Evolutionary conservation across 2,888 invertebrate genomes (phyloP), one percentile per base, ranked within the genome.

Genomic region (Hyalella azteca): DNA sequence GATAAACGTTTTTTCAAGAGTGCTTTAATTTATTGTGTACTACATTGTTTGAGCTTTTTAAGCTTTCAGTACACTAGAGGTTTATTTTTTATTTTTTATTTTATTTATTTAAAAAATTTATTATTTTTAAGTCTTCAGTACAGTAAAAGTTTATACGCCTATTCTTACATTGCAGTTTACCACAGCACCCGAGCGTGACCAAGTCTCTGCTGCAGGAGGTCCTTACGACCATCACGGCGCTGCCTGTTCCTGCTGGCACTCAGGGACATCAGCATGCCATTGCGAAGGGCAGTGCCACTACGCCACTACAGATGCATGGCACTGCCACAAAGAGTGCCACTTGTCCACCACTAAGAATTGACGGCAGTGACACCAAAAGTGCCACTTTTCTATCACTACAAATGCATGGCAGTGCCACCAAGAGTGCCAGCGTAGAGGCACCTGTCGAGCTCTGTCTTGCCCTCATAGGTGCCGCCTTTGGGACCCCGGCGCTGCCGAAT

Each of bases 181-280:
- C 66, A 36, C 19, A 5, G 3, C 36, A 36, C 39, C 36, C 66
- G 13, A 15, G 66, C 39, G 7, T 36, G 32, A 36, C 29, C 29
- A 66, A 66, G 36, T 36, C 66, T 29, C 66, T 15, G n/a, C 66
- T 66, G 32, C 32, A 11, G 66, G 66, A 32, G 19, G 66, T 66
- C 29, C 7, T 66, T 32, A 13, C 32, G 3, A 15, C 39, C 66
- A 66, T 66, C 36, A 66, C 66, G 1, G 66, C 39, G 7, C 32
- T 5, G 19, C 36, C 66, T 36, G 29, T 13, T 3, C 13, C 7
- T 1, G 54, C n/a, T 1, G 0, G n/a, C 29, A 15, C 59, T 22
- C 32, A 4, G 5, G n/a, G n/a, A 5, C 15, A 19, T n/a, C 13
- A 49, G 13, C n/a, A 22, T 49, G 49, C 49, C 49, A n/a, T n/a